Percentiles rank a stretch among this genome's conserved stretches.
Conservation (phyloP, 2,113 vertebrate genomes). For the Cricetomys ansorgei region DNA sequence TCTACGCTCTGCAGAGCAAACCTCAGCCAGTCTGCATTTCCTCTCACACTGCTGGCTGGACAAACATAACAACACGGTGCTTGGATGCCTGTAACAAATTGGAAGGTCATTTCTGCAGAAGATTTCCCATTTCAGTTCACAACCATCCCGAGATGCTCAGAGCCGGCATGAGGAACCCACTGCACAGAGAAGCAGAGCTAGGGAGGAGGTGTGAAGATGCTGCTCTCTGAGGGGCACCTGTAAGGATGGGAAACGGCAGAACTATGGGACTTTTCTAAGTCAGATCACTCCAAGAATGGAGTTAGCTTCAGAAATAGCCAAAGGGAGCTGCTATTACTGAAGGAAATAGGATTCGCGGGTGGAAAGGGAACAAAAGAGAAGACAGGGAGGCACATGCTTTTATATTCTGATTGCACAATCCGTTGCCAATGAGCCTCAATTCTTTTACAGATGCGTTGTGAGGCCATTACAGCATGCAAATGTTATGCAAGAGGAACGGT, state of each 20-base stretch:
- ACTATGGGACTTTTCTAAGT: background rate
- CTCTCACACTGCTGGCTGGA: background rate
- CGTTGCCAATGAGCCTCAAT: background rate
- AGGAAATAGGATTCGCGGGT: background rate
- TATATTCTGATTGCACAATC: background rate
- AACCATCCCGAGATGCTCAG: background rate
- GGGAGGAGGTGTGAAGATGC: background rate
- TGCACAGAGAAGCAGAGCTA: background rate
- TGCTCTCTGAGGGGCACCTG: background rate
- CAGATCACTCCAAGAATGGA: constrained; percentile 32
- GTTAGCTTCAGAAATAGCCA: background rate
- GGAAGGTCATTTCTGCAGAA: background rate
- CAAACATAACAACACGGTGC: background rate
- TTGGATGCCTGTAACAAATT: background rate
- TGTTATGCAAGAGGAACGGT: background rate
- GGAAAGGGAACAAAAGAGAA: constrained; percentile 31
- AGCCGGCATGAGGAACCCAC: background rate
- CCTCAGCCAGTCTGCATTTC: background rate
- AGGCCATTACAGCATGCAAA: background rate
- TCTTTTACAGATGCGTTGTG: background rate
- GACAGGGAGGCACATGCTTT: background rate
- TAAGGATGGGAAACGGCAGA: background rate
- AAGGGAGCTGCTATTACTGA: background rate
- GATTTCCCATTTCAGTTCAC: background rate
- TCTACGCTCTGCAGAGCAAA: background rate